These are phyloP conservation scores for Druceiella hillmani DNA, from an alignment of 2,888 invertebrate genomes.

Conservation along the genomic window DNA sequence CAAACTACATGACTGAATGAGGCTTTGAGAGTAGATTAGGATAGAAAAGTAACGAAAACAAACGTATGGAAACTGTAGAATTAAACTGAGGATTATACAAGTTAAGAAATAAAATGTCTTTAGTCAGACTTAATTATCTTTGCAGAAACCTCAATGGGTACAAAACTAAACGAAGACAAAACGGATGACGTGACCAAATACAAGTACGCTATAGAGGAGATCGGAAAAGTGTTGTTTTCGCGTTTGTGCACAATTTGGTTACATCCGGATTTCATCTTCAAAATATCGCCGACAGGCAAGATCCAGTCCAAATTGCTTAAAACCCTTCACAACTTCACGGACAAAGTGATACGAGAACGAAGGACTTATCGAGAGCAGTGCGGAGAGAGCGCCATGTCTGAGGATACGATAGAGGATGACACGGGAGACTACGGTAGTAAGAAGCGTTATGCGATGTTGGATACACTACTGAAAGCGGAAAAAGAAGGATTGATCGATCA, in stretches of 20 bases:
- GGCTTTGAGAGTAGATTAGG: too few relatives aligned
- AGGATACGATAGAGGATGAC: constrained; percentile 2
- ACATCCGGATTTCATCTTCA: constrained; percentile 44
- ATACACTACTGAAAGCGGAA: constrained; percentile 37
- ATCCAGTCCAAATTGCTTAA: constrained; percentile 33
- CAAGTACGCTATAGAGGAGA: constrained; percentile 39
- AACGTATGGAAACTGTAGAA: too few relatives aligned
- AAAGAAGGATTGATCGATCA: constrained; percentile 34
- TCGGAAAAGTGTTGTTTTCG: constrained; percentile 30
- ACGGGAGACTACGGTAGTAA: constrained; percentile 30
- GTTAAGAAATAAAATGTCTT: too few relatives aligned
- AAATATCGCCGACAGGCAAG: constrained; percentile 37
- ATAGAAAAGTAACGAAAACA: too few relatives aligned
- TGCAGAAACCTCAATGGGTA: constrained; percentile 55
- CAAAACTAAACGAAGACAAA: constrained; percentile 38
- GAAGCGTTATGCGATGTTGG: constrained; percentile 43
- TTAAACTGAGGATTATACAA: too few relatives aligned
- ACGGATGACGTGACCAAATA: constrained; percentile 38
- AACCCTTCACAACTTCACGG: constrained; percentile 31
- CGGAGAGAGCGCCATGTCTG: too few relatives aligned
- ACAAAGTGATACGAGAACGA: constrained; percentile 31
- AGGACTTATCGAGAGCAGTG: too few relatives aligned
- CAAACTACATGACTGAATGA: too few relatives aligned
- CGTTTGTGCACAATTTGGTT: constrained; percentile 48
- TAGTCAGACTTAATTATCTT: too few relatives aligned